These are phyloP conservation scores for Mus minutoides DNA, from an alignment of 2,797 vertebrate species.

Conservation along the genomic window DNA sequence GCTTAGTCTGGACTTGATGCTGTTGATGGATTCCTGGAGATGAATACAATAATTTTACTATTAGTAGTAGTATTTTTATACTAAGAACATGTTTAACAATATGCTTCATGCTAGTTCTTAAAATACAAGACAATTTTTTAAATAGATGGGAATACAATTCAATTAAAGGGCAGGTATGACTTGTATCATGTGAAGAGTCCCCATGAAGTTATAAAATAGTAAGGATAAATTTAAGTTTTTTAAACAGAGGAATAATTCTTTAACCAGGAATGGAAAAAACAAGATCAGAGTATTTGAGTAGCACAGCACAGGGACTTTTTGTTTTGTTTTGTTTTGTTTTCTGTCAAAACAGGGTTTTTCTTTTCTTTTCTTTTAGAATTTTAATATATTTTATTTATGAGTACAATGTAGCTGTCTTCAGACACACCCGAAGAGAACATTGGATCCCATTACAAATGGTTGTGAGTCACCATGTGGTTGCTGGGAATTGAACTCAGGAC, in stretches of 20 bases:
- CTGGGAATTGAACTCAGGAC: no score
- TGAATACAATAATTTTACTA: constrained; percentile 76
- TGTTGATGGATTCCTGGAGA: constrained; percentile 96
- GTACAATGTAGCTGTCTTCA: no score
- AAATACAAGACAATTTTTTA: constrained; percentile 1
- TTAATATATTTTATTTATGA: no score
- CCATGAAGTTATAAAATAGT: constrained; percentile 21
- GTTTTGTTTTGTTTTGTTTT: neutral
- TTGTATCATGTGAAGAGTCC: constrained; percentile 21
- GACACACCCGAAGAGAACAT: no score
- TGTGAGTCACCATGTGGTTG: no score
- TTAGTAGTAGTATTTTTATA: no score
- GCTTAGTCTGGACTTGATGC: constrained; percentile 94
- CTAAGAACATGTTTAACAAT: neutral
- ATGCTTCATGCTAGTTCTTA: neutral
- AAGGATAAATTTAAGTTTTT: constrained; percentile 27
- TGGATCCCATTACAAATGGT: no score
- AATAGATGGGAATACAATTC: neutral
- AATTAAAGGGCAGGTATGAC: neutral
- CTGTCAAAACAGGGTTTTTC: neutral
- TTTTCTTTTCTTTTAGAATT: no score
- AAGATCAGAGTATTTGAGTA: constrained; percentile 45
- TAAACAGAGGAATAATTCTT: constrained; percentile 42
- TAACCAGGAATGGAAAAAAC: constrained; percentile 20
- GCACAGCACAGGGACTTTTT: constrained; percentile 1